Conservation (phyloP, 2,113 vertebrate species). For the Petrocephalus zakoni region DNA sequence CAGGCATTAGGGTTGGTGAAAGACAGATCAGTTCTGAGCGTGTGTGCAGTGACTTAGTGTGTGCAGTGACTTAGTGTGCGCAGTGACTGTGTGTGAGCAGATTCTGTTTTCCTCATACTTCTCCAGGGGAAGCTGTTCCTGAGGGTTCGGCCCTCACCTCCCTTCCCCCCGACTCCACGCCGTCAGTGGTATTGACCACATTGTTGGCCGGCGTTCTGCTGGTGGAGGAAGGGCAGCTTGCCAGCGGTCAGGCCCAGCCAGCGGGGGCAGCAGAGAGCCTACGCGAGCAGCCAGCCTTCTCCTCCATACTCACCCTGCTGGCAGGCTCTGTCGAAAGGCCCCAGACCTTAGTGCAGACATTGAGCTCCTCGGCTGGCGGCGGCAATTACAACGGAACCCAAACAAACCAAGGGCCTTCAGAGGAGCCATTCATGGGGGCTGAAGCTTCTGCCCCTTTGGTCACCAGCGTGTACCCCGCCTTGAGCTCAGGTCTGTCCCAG, state of each 20-base stretch:
- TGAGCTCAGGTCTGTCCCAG: conserved; percentile 69
- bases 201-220: background rate
- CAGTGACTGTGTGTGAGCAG: background rate
- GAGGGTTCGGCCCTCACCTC: conserved; percentile 19
- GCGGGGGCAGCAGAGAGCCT: conserved; percentile 33
- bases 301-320: conserved; percentile 47
- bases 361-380: conserved; percentile 50
- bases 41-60: too few species aligned
- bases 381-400: conserved; percentile 53
- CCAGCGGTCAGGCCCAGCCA: conserved; percentile 16
- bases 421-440: conserved; percentile 48
- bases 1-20: background rate
- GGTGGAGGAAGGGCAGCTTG: conserved; percentile 17
- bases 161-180: conserved; percentile 23
- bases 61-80: too few species aligned
- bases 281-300: conserved; percentile 47
- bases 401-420: conserved; percentile 51
- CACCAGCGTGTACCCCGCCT: conserved; percentile 46
- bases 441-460: conserved; percentile 47
- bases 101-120: background rate
- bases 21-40: background rate
- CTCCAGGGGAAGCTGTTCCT: conserved; percentile 19
- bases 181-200: conserved; percentile 15
- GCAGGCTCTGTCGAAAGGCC: conserved; percentile 44
- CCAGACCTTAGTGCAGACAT: conserved; percentile 54